Base-by-base conservation (phyloP, 1,140 invertebrate species). In the Brachionus calyciflorus region DNA sequence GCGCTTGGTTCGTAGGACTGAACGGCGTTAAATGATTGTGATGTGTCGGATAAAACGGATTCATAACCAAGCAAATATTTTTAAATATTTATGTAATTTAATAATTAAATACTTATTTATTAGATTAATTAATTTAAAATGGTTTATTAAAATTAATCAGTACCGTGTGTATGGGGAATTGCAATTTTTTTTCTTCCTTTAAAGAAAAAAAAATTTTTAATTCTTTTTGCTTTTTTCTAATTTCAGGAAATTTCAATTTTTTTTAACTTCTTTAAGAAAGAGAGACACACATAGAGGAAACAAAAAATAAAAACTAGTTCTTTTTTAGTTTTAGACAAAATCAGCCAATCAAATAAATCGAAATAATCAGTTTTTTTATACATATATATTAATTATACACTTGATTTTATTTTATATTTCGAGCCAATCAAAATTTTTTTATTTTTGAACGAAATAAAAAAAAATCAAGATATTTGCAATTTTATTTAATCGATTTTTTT, bases 51-150 rank as follows among this genome's bases (percentile, higher is more conserved):
- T 65, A 65, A 37, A 65, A 65, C 40, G 60, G 60, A 10, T 65
- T 65, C 60, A 65, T 65, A 41, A 7, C 60, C 44, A 60, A 17
- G 14, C 7, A 21, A 33, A 53, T 53, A 53, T 9, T 37, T 60
- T 60, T 0, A 60, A 60, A 60, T 60, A 60, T 60, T 30, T 10
- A 60, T 60, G 55, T 10, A 33, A 30, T 30, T 30, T 60, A 30
- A 30, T 60, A 30, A 33, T 60, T 60, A 17, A 60, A 30, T 30
- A 60, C 28, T 60, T 30, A 60, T 60, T 60, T 33, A 60, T 60
- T 60, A 60, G 28, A 60, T 60, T 60, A 33, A 60, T 60, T 60
- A 60, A 60, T 60, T 60, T 60, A 33, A 60, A 60, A 60, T 30
- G 28, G 55, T 60, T 60, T 60, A 30, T 30, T 33, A 14, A 40